phyloP scores from a whole-genome alignment of 1,140 invertebrate species.

The Dryas iulia region DNA sequence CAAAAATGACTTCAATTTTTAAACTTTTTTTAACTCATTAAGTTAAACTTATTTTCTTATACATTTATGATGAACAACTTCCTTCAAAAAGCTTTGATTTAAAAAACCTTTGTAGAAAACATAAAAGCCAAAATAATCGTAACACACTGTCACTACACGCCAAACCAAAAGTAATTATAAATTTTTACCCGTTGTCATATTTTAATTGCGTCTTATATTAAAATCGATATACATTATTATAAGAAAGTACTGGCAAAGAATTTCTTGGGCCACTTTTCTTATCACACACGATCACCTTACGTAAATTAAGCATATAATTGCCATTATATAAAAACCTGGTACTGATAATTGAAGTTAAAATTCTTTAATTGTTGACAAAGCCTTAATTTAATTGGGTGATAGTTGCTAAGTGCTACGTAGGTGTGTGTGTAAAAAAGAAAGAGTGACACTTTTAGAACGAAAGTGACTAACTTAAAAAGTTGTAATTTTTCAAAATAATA shows the following conservation, averaged over 20 bases:
- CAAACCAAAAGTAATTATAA: neutral
- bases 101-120: too few relatives aligned
- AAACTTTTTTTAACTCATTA: too few relatives aligned
- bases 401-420: neutral
- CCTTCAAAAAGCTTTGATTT: too few relatives aligned
- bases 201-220: neutral
- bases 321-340: slow-evolving; percentile 7
- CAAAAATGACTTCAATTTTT: too few relatives aligned
- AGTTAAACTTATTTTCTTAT: too few relatives aligned
- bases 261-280: slow-evolving; percentile 15
- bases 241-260: slow-evolving; percentile 16
- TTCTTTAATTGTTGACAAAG: slow-evolving; percentile 9
- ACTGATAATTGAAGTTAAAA: neutral
- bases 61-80: too few relatives aligned
- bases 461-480: neutral
- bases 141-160: too few relatives aligned
- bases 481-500: too few relatives aligned
- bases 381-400: slow-evolving; percentile 12
- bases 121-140: too few relatives aligned
- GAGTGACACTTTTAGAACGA: neutral
- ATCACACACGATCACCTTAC: slow-evolving; percentile 34
- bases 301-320: slow-evolving; percentile 32
- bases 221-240: neutral
- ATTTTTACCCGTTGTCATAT: neutral
- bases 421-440: neutral